Evolutionary conservation across 2,888 invertebrate genomes (phyloP).

Genomic region (Baccha elongata): DNA sequence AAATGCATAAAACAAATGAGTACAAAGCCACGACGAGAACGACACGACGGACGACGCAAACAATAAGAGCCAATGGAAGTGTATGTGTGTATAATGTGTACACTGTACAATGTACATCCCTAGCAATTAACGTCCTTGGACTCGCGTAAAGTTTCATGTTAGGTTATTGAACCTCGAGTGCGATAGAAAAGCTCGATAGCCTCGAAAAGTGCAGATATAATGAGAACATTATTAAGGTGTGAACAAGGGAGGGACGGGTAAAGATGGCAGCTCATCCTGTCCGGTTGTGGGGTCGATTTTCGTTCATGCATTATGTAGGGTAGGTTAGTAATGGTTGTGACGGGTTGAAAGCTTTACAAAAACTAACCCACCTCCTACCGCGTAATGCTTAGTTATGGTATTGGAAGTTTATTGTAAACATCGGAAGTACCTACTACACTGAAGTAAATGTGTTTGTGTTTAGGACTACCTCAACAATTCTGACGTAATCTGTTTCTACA

Average conservation of each 20-base stretch:
- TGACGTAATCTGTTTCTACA: too few species aligned
- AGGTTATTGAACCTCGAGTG: slow-evolving; percentile 77
- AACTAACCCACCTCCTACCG: background rate
- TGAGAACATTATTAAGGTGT: slow-evolving; percentile 27
- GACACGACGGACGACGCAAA: slow-evolving; percentile 21
- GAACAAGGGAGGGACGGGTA: background rate
- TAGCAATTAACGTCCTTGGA: slow-evolving; percentile 77
- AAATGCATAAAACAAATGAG: slow-evolving; percentile 42
- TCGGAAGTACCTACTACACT: background rate
- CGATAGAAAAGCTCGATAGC: slow-evolving; percentile 70
- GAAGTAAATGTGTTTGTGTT: slow-evolving; percentile 7
- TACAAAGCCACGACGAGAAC: slow-evolving; percentile 32
- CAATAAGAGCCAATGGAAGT: slow-evolving; percentile 4
- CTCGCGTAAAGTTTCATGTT: slow-evolving; percentile 74
- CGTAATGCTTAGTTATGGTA: background rate
- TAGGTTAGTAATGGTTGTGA: slow-evolving; percentile 49
- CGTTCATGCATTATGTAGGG: slow-evolving; percentile 14
- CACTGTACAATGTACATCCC: slow-evolving; percentile 61
- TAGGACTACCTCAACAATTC: too few species aligned
- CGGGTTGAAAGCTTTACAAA: slow-evolving; percentile 44
- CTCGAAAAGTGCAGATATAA: slow-evolving; percentile 67
- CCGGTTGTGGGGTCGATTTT: slow-evolving; percentile 45
- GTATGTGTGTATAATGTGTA: slow-evolving; percentile 19
- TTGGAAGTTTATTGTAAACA: slow-evolving; percentile 37
- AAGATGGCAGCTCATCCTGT: slow-evolving; percentile 32